phyloP scores from a whole-genome alignment of 2,113 vertebrate genomes.

The Sinocyclocheilus maitianheensis region DNA sequence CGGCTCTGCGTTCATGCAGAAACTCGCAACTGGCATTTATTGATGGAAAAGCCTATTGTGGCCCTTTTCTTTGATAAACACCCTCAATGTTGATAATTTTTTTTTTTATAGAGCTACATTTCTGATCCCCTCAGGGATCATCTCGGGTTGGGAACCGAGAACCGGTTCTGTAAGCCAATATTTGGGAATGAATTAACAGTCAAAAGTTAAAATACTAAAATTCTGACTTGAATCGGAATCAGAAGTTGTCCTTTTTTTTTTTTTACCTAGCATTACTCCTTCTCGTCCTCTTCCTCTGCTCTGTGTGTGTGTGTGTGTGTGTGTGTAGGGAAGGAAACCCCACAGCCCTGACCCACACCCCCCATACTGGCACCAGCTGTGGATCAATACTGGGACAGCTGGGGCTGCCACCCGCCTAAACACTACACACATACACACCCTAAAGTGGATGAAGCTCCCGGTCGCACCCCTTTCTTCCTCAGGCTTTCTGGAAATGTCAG shows the following conservation, averaged over 20 bases:
- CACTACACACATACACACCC: conserved; percentile 23
- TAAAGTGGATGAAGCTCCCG: conserved; percentile 19
- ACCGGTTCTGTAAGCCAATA: background rate
- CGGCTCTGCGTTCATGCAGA: conserved; percentile 33
- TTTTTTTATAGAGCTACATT: conserved; percentile 8
- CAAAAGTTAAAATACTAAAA: conserved; percentile 41
- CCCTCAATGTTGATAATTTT: conserved; percentile 6
- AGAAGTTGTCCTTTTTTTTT: background rate
- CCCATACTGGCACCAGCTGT: conserved; percentile 78
- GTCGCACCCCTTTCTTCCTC: conserved; percentile 27
- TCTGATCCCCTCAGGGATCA: conserved; percentile 23
- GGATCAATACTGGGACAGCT: conserved; percentile 77
- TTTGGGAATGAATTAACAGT: background rate
- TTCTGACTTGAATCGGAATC: background rate
- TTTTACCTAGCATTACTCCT: background rate
- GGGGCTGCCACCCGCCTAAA: conserved; percentile 57
- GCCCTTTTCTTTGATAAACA: conserved; percentile 37
- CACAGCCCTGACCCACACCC: conserved; percentile 72
- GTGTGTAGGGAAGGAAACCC: conserved; percentile 69
- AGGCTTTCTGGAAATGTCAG: conserved; percentile 35
- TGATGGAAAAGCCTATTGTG: conserved; percentile 36
- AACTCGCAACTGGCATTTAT: conserved; percentile 23
- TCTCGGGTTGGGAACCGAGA: background rate
- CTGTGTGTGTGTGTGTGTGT: conserved; percentile 57
- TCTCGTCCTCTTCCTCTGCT: conserved; percentile 71